These are phyloP conservation scores for Chloroclystis v-ata DNA, from an alignment of 2,888 invertebrate species.

Conservation along the genomic window DNA sequence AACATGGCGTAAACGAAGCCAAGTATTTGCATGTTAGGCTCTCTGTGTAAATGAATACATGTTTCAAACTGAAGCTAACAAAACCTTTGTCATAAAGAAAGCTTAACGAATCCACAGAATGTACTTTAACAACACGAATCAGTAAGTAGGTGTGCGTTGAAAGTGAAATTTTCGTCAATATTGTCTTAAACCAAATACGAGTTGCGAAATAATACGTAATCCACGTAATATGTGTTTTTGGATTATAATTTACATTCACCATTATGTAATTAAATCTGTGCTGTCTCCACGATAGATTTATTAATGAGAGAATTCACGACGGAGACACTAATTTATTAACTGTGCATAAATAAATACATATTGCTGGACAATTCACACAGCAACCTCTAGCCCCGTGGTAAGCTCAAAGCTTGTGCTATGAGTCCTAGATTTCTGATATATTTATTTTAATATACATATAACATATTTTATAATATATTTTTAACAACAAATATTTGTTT, in stretches of 20 bases:
- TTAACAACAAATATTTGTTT: too few relatives aligned
- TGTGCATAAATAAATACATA: too few relatives aligned
- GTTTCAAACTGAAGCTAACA: slow-evolving; percentile 22
- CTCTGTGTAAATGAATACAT: not conserved
- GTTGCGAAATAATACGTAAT: slow-evolving; percentile 34
- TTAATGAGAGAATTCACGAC: not conserved
- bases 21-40: not conserved
- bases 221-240: slow-evolving; percentile 14
- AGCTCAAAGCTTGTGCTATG: too few relatives aligned
- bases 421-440: too few relatives aligned
- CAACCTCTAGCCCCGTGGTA: too few relatives aligned
- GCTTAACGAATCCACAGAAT: slow-evolving; percentile 44
- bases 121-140: slow-evolving; percentile 15
- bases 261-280: not conserved
- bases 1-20: too few relatives aligned
- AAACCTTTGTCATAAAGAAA: slow-evolving; percentile 39
- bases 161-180: slow-evolving; percentile 68
- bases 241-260: slow-evolving; percentile 14
- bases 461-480: not conserved
- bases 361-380: too few relatives aligned
- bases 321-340: too few relatives aligned
- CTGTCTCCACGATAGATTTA: not conserved
- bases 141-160: slow-evolving; percentile 34
- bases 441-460: too few relatives aligned
- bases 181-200: slow-evolving; percentile 46